Evolutionary conservation across 2,888 invertebrate species (phyloP), one percentile per base, ranked within the genome.

Genomic region (Asteroscopus sphinx): DNA sequence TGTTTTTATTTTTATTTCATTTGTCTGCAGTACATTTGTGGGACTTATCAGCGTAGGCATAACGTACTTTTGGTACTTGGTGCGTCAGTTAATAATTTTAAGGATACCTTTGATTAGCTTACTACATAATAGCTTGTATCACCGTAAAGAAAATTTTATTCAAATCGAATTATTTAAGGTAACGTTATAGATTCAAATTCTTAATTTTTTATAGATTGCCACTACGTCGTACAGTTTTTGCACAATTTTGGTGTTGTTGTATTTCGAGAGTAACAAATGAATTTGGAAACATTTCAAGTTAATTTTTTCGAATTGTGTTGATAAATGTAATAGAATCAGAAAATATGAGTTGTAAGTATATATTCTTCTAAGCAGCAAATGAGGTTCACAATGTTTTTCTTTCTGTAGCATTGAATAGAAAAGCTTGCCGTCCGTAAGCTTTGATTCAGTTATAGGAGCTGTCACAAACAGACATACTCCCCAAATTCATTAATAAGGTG

Each of bases 181-280:
- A 61, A 66, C 39, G 39, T 59, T 60, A 73, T 47, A 70, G 59
- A 72, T 75, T 66, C 76, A 73, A 76, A 77, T 69, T 64, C 76
- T 76, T 76, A 88, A 75, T 76, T 68, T 77, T 81, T 85, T 81
- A 89, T 78, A 91, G 90, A 91, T 67, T 85, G 91, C 92, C 92
- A 91, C 90, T 75, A 80, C 87, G 73, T 86, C 81, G 79, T 72
- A 82, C 89, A 89, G 88, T 82, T 80, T 32, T 47, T 35, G 15
- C 25, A 5, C 1, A 11, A 6, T 12, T 15, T 17, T 16, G 5
- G 7, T 13, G 8, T 15, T 35, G 15, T 40, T 33, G 12, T 36
- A 35, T 12, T 28, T 48, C 32, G 11, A 5, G 25, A 15, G 28
- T 15, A 6, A 40, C 2, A 39, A 3, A 12, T 7, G 0, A 4